These are phyloP conservation scores for Progne subis DNA, from an alignment of 2,113 vertebrate species.

Conservation along the genomic window DNA sequence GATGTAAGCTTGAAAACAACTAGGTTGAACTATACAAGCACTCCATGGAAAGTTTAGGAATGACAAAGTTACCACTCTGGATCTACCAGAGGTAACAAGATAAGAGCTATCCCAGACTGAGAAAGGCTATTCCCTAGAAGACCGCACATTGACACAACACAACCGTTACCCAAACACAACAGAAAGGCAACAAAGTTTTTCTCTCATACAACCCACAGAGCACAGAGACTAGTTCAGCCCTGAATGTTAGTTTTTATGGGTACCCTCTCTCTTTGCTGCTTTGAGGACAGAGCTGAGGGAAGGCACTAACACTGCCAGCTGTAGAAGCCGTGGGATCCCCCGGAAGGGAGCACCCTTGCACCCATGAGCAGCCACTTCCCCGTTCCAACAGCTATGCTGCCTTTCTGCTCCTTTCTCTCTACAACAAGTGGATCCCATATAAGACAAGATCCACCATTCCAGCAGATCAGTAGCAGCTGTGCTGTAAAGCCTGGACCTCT, in stretches of 20 bases:
- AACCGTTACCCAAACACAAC: neutral
- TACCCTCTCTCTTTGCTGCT: neutral
- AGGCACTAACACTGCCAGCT: neutral
- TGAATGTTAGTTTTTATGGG: neutral
- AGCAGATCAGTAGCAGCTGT: neutral
- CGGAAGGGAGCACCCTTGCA: neutral
- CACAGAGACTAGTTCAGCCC: neutral
- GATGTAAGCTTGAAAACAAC: neutral
- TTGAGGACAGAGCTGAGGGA: neutral
- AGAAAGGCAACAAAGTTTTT: neutral
- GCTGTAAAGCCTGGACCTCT: neutral
- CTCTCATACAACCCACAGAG: neutral
- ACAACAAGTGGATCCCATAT: neutral
- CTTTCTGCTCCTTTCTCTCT: neutral
- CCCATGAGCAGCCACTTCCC: neutral
- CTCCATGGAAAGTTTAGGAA: neutral
- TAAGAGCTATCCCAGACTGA: neutral
- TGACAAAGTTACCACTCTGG: neutral
- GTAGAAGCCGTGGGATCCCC: neutral
- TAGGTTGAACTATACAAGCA: neutral
- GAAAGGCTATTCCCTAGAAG: neutral
- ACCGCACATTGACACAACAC: accelerated
- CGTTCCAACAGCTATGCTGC: neutral
- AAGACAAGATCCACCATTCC: neutral
- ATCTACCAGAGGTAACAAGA: neutral